These are phyloP conservation scores for Gobiocypris rarus DNA, from an alignment of 2,113 vertebrate genomes.

Conservation along the genomic window DNA sequence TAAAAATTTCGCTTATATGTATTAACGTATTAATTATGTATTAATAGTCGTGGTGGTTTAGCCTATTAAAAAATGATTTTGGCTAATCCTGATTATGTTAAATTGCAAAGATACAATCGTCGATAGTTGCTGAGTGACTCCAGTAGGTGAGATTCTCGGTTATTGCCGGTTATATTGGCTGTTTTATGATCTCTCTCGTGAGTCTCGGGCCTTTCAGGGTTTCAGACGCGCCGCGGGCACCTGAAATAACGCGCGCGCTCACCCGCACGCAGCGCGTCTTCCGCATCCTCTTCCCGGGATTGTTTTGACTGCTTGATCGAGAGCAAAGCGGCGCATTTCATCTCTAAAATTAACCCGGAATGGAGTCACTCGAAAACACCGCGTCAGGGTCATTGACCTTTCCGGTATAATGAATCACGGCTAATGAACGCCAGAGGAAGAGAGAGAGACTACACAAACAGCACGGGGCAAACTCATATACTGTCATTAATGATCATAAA, in stretches of 20 bases:
- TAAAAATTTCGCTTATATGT: too few species aligned
- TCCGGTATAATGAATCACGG: conserved; percentile 71
- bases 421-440: conserved; percentile 43
- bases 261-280: conserved; percentile 60
- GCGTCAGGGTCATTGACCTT: conserved; percentile 74
- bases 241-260: conserved; percentile 76
- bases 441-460: conserved; percentile 15
- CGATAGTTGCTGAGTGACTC: not conserved
- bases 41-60: too few species aligned
- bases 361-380: conserved; percentile 81
- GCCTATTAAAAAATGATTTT: too few species aligned
- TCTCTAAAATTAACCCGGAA: conserved; percentile 83
- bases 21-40: too few species aligned
- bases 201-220: conserved; percentile 49
- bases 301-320: conserved; percentile 80
- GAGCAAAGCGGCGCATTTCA: conserved; percentile 72
- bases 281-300: conserved; percentile 82
- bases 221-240: conserved; percentile 66
- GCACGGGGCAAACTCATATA: not conserved
- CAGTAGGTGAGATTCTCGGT: not conserved
- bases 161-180: not conserved
- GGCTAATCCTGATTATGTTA: too few species aligned
- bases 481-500: conserved; percentile 1
- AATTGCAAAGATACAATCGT: too few species aligned
- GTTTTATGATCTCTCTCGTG: not conserved